These are phyloP conservation scores for Coreius guichenoti DNA, from an alignment of 2,797 vertebrate species.

Conservation along the genomic window DNA sequence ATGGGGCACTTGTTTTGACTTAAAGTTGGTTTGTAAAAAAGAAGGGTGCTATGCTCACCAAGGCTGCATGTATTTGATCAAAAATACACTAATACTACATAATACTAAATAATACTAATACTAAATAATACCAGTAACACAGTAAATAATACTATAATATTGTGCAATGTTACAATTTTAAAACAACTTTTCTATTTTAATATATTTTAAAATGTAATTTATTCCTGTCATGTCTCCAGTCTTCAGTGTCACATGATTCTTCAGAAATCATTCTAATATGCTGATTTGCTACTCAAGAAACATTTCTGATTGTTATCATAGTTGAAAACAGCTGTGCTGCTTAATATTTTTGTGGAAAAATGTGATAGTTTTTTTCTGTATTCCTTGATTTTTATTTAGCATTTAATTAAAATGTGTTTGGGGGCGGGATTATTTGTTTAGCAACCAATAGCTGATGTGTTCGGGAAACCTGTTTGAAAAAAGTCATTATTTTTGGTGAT, in stretches of 20 bases:
- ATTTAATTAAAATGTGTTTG: neutral
- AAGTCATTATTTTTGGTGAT: neutral
- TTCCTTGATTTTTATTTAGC: neutral
- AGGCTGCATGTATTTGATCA: neutral
- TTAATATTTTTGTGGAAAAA: neutral
- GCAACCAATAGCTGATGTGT: too few relatives aligned
- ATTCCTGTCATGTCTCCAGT: neutral
- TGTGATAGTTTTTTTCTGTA: too few relatives aligned
- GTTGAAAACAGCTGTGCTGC: neutral
- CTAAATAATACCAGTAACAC: neutral
- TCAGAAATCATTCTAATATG: neutral
- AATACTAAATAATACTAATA: neutral
- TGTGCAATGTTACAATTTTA: neutral
- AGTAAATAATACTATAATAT: neutral
- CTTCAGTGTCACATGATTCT: neutral
- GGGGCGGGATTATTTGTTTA: neutral
- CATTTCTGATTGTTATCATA: neutral
- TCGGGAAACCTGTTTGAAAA: neutral
- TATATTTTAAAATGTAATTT: neutral
- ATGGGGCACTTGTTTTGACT: slow-evolving; percentile 9
- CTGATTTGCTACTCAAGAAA: neutral
- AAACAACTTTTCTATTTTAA: neutral
- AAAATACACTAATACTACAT: neutral
- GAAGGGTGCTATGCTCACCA: neutral
- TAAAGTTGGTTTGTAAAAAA: neutral